Evolutionary conservation across 1,140 invertebrate genomes (phyloP).

Genomic region (Amphibalanus amphitrite): DNA sequence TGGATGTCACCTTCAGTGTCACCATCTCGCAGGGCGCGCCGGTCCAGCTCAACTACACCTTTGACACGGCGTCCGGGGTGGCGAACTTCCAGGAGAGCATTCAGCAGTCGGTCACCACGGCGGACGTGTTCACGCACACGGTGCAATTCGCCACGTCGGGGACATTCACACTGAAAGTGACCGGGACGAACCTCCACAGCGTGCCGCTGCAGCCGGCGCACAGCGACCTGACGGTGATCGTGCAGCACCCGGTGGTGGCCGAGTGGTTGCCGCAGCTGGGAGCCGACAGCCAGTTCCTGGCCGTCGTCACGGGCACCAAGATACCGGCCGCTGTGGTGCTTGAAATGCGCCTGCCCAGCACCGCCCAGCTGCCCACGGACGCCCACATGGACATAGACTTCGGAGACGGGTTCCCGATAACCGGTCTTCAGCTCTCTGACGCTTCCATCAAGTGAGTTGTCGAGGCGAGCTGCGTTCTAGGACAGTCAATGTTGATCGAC

Average conservation of each 20-base stretch:
- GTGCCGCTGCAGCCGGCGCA: no score
- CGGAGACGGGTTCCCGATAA: neutral
- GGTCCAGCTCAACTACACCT: neutral
- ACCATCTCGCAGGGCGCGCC: neutral
- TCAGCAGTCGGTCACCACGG: neutral
- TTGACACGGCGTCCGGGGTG: neutral
- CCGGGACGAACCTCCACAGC: neutral
- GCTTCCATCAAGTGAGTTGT: neutral
- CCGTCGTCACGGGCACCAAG: neutral
- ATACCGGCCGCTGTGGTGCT: neutral
- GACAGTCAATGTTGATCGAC: no score
- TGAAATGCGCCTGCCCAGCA: neutral
- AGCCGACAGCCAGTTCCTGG: neutral
- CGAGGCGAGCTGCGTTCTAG: no score
- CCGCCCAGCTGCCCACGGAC: neutral
- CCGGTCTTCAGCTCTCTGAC: neutral
- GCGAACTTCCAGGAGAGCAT: neutral
- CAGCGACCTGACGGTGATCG: neutral
- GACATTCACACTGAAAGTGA: neutral
- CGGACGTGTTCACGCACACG: neutral
- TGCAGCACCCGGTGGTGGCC: neutral
- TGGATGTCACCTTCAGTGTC: neutral
- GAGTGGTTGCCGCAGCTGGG: neutral
- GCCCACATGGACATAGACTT: neutral
- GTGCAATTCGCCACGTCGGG: neutral